Base-by-base conservation (phyloP, 1,140 invertebrate species). In the Drosophila lini region DNA sequence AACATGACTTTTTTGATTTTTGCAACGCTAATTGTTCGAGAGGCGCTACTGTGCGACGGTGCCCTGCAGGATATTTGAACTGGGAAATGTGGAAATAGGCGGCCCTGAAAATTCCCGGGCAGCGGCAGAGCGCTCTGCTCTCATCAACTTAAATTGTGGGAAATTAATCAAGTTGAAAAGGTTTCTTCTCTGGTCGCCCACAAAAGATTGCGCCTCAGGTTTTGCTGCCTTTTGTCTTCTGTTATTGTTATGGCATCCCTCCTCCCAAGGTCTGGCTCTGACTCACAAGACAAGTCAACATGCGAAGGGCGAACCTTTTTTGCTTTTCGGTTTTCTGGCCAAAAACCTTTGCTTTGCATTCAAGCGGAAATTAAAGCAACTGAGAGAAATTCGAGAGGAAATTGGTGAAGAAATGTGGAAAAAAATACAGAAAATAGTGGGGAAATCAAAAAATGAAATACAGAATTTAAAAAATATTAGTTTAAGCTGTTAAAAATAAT, bases 111-210 rank as follows among this genome's bases (percentile, higher is more conserved):
- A 70, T 67, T 83, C 78, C 61, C 58, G 73, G 53, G 6, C 56
- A 47, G 25, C 55, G 80, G 22, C 13, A 28, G 22, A 34, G 16
- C 32, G 19, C 19, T 28, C 25, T 32, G 50, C 62, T 67, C 76
- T 89, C 83, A 86, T 86, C 83, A 86, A 88, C 76, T 86, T 86
- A 86, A 86, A 86, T 86, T 88, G 83, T 86, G 76, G 74, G 86
- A 89, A 86, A 86, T 86, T 86, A 86, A 86, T 86, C 83, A 88
- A 86, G 83, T 86, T 83, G 83, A 86, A 86, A 86, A 86, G 83
- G 80, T 86, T 86, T 61, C 45, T 70, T 42, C 53, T 71, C 67
- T 50, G 67, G 36, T 59, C 69, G 50, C 64, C 56, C 69, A 71
- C 67, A 73, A 73, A 73, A 73, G 69, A 73, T 73, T 73, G 65